Evolutionary conservation across 2,113 vertebrate species (phyloP), one percentile per base, ranked within the genome.

Genomic region (Pleuronectes platessa): DNA sequence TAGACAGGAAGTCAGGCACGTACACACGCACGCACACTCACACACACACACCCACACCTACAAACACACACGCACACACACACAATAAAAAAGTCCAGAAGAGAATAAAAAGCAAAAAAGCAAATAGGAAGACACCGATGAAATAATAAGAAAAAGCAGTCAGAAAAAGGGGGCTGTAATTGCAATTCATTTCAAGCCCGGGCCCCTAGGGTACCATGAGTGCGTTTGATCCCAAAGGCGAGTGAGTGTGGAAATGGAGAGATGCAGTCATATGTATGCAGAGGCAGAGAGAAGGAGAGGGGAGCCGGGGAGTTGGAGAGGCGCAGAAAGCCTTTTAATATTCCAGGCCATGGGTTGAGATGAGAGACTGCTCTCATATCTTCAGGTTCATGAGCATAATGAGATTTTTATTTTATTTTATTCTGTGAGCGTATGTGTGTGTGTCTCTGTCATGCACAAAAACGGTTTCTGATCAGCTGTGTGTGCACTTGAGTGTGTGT

Each of bases 131-230:
- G 66, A 83, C 82, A 72, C 76, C 77, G 80, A 80, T 82, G 55
- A 86, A 86, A 89, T 89, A 84, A 92, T 85, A 85, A 95, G 94
- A 93, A 76, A 95, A 95, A 93, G 95, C 94, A 94, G 91, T 85
- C 94, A 93, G 94, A 95, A 95, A 94, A 89, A 93, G 89, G 75
- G 89, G 91, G 90, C 94, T 95, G 95, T 96, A 90, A 79, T 95
- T 94, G 96, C 93, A 95, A 96, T 97, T 96, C 96, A 96, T 96
- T 97, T 97, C 92, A 93, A 96, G 93, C 94, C 89, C 15, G 72
- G 81, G 74, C 85, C 89, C 90, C 84, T 76, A 79, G 88, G 89
- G 89, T 68, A 66, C 68, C 68, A 60, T 74, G 76, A 82, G 87
- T 47, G 75, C 23, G 79, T 92, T 90, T 92, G 89, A 93, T 93